These are phyloP conservation scores for Drosophila hydei DNA, from an alignment of 1,140 invertebrate species.

Conservation along the genomic window DNA sequence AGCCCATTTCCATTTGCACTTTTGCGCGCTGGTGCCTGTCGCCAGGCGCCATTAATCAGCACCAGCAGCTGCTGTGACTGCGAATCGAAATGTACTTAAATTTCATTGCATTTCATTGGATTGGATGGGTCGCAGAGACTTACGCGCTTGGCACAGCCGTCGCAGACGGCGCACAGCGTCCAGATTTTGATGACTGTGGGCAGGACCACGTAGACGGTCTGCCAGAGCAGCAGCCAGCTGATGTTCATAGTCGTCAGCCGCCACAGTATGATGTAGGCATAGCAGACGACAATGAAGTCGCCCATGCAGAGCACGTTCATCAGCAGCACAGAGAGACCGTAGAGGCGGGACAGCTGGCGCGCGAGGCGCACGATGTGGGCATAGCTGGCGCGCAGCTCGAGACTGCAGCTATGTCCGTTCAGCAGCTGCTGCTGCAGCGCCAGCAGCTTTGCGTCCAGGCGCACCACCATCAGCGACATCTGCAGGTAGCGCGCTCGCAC, in stretches of 20 bases:
- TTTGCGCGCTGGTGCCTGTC: neutral
- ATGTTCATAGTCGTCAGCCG: constrained; percentile 4
- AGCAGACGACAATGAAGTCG: constrained; percentile 60
- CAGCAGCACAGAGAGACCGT: constrained; percentile 54
- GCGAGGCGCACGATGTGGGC: constrained; percentile 47
- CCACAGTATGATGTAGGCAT: constrained; percentile 50
- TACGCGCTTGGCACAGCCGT: constrained; percentile 46
- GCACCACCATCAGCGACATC: constrained; percentile 48
- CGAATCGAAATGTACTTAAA: neutral
- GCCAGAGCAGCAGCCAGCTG: constrained; percentile 32
- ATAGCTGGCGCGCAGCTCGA: constrained; percentile 32
- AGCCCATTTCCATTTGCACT: neutral
- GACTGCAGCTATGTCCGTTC: neutral
- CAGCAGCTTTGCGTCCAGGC: constrained; percentile 46
- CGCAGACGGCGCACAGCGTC: constrained; percentile 50
- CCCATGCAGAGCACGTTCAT: constrained; percentile 63
- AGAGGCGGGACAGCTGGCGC: constrained; percentile 40
- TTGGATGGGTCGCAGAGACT: too few relatives aligned
- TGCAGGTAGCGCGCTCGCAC: constrained; percentile 61
- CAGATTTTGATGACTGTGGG: constrained; percentile 58
- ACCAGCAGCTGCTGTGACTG: constrained; percentile 22
- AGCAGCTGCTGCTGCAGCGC: constrained; percentile 22
- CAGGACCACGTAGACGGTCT: constrained; percentile 39
- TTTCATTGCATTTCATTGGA: too few relatives aligned
- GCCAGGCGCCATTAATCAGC: constrained; percentile 1